These are phyloP conservation scores for Sebastes fasciatus DNA, from an alignment of 2,113 vertebrate genomes.

Conservation along the genomic window DNA sequence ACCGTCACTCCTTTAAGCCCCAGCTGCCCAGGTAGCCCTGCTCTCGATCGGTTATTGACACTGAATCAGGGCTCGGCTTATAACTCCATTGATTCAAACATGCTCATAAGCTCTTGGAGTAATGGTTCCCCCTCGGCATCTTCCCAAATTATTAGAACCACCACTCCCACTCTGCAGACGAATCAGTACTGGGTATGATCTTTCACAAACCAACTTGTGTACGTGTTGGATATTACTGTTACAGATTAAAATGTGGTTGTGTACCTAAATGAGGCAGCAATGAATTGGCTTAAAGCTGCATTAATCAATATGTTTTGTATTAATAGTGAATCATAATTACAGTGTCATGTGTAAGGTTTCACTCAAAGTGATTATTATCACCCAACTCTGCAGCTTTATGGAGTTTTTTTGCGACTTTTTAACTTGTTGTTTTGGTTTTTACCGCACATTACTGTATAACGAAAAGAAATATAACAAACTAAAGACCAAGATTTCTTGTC, in stretches of 20 bases:
- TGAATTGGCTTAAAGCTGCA: background rate
- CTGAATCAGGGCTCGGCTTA: constrained; percentile 45
- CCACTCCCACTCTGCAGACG: constrained; percentile 86
- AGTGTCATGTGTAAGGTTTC: background rate
- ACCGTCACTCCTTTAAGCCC: constrained; percentile 88
- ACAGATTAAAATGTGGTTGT: constrained; percentile 13
- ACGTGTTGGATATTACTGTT: background rate
- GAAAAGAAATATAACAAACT: background rate
- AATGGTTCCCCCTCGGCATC: constrained; percentile 82
- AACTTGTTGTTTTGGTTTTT: background rate
- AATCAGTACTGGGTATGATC: constrained; percentile 94
- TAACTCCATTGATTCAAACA: constrained; percentile 57
- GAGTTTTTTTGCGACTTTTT: background rate
- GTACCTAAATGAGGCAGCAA: background rate
- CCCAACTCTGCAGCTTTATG: background rate
- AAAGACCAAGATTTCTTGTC: background rate
- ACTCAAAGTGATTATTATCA: background rate
- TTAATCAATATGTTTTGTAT: background rate
- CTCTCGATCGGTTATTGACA: constrained; percentile 51
- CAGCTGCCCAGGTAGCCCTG: constrained; percentile 66
- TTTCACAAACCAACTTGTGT: background rate
- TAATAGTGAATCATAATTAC: background rate
- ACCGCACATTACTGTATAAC: background rate
- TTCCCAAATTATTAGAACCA: constrained; percentile 83
- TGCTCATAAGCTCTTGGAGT: constrained; percentile 82